Conservation (phyloP, 2,113 vertebrate species). For the Ictalurus punctatus region DNA sequence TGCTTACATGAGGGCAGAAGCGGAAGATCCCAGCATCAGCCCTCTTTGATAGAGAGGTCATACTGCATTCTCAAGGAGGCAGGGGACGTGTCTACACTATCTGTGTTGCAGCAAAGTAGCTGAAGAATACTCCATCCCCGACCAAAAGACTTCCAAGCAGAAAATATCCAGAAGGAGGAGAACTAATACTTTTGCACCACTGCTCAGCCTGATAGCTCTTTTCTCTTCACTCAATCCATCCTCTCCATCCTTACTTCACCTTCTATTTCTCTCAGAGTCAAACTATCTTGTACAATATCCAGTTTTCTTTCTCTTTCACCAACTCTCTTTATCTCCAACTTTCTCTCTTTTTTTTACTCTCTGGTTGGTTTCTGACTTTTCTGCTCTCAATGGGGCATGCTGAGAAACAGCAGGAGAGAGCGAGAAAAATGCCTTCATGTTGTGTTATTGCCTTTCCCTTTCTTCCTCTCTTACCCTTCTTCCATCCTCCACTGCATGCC, state of each 20-base stretch:
- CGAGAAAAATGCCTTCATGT: conserved; percentile 57
- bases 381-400: not conserved
- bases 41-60: conserved; percentile 23
- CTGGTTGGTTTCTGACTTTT: conserved; percentile 9
- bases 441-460: conserved; percentile 55
- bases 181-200: conserved; percentile 29
- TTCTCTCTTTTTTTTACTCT: not conserved
- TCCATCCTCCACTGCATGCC: not conserved
- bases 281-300: not conserved
- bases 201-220: conserved; percentile 2
- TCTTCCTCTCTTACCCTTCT: not conserved
- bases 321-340: not conserved
- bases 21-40: not conserved
- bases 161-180: conserved; percentile 45
- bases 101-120: not conserved
- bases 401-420: conserved; percentile 20
- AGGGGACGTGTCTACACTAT: conserved; percentile 6
- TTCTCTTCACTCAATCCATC: conserved; percentile 13
- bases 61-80: not conserved
- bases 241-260: conserved; percentile 12
- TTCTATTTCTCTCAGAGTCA: not conserved
- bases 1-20: too few relatives aligned
- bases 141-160: not conserved
- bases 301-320: not conserved
- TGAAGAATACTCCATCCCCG: not conserved